Evolutionary conservation across 1,140 invertebrate genomes (phyloP), one percentile per base, ranked within the genome.

Genomic region (Ceratina calcarata): DNA sequence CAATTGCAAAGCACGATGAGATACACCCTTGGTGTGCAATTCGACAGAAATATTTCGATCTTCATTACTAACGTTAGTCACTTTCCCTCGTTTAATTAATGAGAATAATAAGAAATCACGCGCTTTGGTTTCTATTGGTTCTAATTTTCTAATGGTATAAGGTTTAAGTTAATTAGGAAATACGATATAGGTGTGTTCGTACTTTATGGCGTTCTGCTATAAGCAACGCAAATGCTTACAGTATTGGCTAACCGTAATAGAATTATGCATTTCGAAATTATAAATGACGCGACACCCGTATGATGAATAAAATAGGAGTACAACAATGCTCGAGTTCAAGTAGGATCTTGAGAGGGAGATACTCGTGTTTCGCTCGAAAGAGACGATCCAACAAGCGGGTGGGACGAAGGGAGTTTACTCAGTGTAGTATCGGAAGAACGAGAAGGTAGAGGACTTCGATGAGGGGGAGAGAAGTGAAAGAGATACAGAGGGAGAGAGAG

Each of bases 231-330:
- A 45, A 10, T 45, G 37, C 37, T 37, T 37, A 37, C 32, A 10
- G 3, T 45, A 7, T 10, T 20, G 32, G 70, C 51, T 51, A 20
- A 16, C 60, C 24, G 16, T 13, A 7, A 37, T 8, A 53, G 27
- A 20, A 20, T 37, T 18, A 27, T 13, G 13, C 53, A 53, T 76
- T 68, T 27, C 45, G 32, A 8, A 22, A 4, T 24, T 49, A 77
- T 69, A 77, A 55, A 53, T 64, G 49, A 84, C 86, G 84, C 83
- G 87, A 89, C 86, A 86, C 81, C 80, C 70, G 57, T 80, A 72
- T 89, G 37, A 88, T 82, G 88, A 91, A 89, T 91, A 91, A 91
- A 91, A 88, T 89, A 89, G 86, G 60, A 89, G 89, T 91, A 91
- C 89, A 90, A 90, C 88, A 89, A 89, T 88, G 86, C 83, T 84